A percentile compares a stretch with the other conserved stretches of the same genome.
phyloP scores from a whole-genome alignment of 2,797 vertebrate species.

The Podarcis lilfordi region DNA sequence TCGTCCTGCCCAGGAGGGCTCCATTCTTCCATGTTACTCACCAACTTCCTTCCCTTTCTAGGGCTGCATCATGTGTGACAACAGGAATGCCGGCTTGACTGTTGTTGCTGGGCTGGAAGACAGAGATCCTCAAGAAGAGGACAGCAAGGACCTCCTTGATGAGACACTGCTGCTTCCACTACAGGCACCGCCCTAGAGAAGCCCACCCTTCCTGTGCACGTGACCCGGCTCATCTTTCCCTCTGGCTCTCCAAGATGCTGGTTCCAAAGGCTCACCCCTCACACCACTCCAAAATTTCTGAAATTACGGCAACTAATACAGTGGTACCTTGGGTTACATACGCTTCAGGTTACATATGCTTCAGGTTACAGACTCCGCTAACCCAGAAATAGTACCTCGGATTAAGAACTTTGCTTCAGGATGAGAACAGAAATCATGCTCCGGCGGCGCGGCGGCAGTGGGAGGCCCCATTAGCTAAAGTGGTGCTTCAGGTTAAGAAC shows the following conservation, averaged over 20 bases:
- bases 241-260: conserved; percentile 15
- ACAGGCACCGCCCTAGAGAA: not conserved
- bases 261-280: conserved; percentile 1
- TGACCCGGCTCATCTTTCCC: conserved; percentile 11
- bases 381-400: too few relatives aligned
- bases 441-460: too few relatives aligned
- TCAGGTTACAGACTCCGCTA: too few relatives aligned
- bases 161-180: not conserved
- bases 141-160: not conserved
- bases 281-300: not conserved
- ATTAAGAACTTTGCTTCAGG: too few relatives aligned
- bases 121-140: not conserved
- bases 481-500: too few relatives aligned
- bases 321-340: too few relatives aligned
- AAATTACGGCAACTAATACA: not conserved
- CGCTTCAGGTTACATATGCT: too few relatives aligned
- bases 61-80: conserved; percentile 65
- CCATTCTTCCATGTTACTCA: not conserved
- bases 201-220: not conserved
- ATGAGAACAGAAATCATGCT: too few relatives aligned
- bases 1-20: too few relatives aligned
- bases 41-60: conserved; percentile 5
- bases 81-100: not conserved
- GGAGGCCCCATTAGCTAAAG: too few relatives aligned
- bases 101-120: not conserved